phyloP scores from a whole-genome alignment of 2,113 vertebrate species.

The Trogon melanurus region DNA sequence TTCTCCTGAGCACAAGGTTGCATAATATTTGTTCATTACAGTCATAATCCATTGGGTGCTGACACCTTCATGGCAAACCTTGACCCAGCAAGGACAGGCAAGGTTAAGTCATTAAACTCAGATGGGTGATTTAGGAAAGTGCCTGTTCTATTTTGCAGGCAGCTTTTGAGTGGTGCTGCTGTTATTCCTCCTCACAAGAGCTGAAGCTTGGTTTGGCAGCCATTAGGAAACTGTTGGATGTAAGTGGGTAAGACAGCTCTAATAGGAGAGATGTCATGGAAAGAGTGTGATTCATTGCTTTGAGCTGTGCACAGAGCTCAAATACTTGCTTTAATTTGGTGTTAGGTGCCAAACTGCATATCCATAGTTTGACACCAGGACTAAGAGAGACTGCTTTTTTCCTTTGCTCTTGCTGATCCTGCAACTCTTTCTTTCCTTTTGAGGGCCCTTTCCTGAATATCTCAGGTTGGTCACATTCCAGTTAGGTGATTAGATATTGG shows the following conservation, averaged over 20 bases:
- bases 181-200: background rate
- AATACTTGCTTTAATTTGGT: background rate
- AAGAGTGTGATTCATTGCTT: background rate
- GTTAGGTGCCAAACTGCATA: background rate
- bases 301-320: slow-evolving; percentile 14
- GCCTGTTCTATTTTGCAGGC: background rate
- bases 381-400: background rate
- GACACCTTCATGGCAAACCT: background rate
- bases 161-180: background rate
- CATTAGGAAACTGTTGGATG: background rate
- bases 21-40: background rate
- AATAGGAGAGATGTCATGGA: slow-evolving; percentile 1
- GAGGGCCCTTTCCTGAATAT: background rate
- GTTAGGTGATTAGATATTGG: background rate
- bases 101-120: background rate
- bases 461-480: background rate
- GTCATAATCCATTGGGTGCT: background rate
- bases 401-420: background rate
- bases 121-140: background rate
- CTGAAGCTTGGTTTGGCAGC: slow-evolving; percentile 2
- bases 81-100: background rate
- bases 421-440: background rate
- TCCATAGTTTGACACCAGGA: background rate
- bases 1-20: background rate
- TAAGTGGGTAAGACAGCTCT: slow-evolving; percentile 8